Base-by-base conservation (phyloP, 2,113 vertebrate species). In the Pristiophorus japonicus region DNA sequence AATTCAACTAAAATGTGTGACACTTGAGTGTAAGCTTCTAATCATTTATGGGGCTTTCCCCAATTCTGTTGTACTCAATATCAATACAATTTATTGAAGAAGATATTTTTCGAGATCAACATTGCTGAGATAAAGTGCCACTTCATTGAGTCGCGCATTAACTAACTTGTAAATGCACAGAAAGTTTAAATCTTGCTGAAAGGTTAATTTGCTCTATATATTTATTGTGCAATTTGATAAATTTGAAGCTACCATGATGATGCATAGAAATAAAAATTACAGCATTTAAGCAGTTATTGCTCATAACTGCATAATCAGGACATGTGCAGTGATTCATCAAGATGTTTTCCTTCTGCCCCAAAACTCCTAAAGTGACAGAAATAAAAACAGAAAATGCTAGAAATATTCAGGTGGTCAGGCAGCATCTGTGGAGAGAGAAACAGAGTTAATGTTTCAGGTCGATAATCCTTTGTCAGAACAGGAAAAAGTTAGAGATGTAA, bases 131-230 rank as follows among this genome's bases (percentile, higher is more conserved):
- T 63, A 92, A 59, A 10, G 12, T 92, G n/a, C 59, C n/a, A 92
- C 5, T 92, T 63, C n/a, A 59, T 38, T 51, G 51, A 34, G 55
- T 59, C 87, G 42, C n/a, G 22, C 14, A 38, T 65, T 38, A 92
- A 91, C 88, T 62, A 91, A 22, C 88, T 92, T 92, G 34, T 59
- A 62, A 92, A 92, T 22, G 59, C 87, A 90, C 55, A 62, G 11
- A 38, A 62, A 59, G 0, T 55, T 34, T 55, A 88, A 8, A n/a
- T 62, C 30, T 62, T 90, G 12, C 59, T 90, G 30, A 90, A 90
- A 90, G 30, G 27, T 62, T 90, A 3, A n/a, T 62, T 90, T 90
- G 55, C 62, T n/a, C 55, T n/a, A 90, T 62, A 62, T 90, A 90
- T n/a, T 88, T 90, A 1, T n/a, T n/a, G n/a, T n/a, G 51, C 88